Base-by-base conservation (phyloP, 1,140 invertebrate species). In the Drosophila arizonae region DNA sequence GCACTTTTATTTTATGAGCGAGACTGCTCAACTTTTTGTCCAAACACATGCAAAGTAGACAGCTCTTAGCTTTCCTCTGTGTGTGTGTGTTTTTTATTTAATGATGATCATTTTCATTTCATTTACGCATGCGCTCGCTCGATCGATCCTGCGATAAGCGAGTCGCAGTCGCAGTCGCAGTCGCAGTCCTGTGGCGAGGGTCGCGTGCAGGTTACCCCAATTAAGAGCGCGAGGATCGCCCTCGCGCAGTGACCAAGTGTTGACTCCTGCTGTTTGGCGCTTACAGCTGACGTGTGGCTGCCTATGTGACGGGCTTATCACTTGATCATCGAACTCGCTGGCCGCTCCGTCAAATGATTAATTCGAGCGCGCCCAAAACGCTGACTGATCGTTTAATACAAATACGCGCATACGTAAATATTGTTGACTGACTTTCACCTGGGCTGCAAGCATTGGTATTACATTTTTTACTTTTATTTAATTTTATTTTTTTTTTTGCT, bases 21-120 rank as follows among this genome's bases (percentile, higher is more conserved):
- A 65, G 52, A 67, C 70, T 75, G 54, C 46, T 61, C 48, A 45
- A 55, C 45, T 57, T 63, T 57, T 21, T 43, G 24, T 30, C 13
- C 26, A 26, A 33, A 33, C 48, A 68, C 48, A 61, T 68, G 55
- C 56, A 60, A 61, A 68, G 66, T 17, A 24, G 57, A 33, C 43
- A 36, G 39, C 15, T 13, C 24, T 33, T 30, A 24, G 41, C 26
- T 13, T 60, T 56, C 36, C 36, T 56, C 21, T 68, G 17, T 30
- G 9, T n/a, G 13, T 63, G 6, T 33, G 6, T 33, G n/a, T 46
- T 21, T 17, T 15, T 46, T 46, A 2, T 76, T 86, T 81, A 90
- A 90, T 90, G 78, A 90, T 90, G 87, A 90, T 90, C 81, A 90
- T 90, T 90, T 90, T 90, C 87, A 90, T 90, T 90, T 81, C 64